Conservation (phyloP, 2,113 vertebrate species). For the Mungos mungo region DNA sequence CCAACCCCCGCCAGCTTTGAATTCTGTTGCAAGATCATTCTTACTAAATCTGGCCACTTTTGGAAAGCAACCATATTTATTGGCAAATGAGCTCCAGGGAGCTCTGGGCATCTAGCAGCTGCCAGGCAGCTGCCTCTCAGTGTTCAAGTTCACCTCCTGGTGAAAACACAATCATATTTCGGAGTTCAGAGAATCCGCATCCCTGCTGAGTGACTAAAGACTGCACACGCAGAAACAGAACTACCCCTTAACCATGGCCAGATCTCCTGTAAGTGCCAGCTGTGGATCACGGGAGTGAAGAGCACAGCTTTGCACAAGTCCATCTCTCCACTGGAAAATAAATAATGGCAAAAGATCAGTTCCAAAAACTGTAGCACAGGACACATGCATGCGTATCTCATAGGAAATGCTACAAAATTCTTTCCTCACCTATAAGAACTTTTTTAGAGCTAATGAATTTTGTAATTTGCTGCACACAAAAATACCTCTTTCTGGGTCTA, state of each 20-base stretch:
- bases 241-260: background rate
- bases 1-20: background rate
- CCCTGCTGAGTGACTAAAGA: background rate
- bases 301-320: background rate
- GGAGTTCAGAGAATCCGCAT: background rate
- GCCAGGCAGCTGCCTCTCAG: background rate
- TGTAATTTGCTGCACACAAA: background rate
- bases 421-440: background rate
- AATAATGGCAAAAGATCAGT: background rate
- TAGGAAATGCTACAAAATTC: accelerated
- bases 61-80: background rate
- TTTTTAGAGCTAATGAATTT: background rate
- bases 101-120: background rate
- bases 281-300: background rate
- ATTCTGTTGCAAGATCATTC: background rate
- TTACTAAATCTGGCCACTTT: background rate
- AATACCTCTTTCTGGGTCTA: background rate
- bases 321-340: background rate
- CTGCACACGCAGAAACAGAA: background rate
- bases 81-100: background rate
- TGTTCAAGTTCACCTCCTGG: background rate
- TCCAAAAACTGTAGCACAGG: background rate
- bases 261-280: background rate
- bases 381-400: background rate
- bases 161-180: background rate